Percentiles rank a stretch among this genome's conserved stretches.
These are phyloP conservation scores for Luscinia luscinia DNA, from an alignment of 2,797 vertebrate species.

Conservation along the genomic window DNA sequence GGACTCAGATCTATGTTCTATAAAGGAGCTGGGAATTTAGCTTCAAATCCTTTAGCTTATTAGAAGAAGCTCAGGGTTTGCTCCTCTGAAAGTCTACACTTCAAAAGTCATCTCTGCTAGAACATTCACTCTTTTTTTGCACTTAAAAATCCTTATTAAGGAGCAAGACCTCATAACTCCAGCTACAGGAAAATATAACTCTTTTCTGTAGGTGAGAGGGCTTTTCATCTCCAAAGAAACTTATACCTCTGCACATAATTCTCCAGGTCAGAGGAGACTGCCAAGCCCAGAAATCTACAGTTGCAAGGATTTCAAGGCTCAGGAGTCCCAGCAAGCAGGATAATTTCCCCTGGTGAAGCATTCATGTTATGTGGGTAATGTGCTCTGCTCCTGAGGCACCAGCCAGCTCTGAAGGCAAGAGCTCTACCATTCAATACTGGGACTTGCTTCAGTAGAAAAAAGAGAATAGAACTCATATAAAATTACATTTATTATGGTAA, in stretches of 20 bases:
- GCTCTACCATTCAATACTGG: background rate
- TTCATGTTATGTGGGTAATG: background rate
- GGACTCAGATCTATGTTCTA: background rate
- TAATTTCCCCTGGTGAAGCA: background rate
- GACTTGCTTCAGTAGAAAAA: background rate
- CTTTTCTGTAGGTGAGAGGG: background rate
- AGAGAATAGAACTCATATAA: no score
- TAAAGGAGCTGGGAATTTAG: background rate
- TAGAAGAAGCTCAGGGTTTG: background rate
- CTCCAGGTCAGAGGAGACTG: background rate
- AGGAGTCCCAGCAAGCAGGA: background rate
- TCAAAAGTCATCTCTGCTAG: background rate
- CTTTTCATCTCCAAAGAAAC: background rate
- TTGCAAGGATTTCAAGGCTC: background rate
- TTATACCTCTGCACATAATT: accelerated
- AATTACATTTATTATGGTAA: background rate
- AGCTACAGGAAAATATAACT: background rate
- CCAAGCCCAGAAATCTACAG: background rate
- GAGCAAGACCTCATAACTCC: background rate
- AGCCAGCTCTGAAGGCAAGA: background rate
- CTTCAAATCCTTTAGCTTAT: background rate
- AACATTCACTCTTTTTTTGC: background rate
- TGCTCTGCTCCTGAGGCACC: background rate
- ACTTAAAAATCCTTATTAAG: background rate
- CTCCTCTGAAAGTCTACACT: background rate